A percentile compares a stretch with the other conserved stretches of the same genome.
phyloP scores from a whole-genome alignment of 2,888 invertebrate species.

The Esperia sulphurella region DNA sequence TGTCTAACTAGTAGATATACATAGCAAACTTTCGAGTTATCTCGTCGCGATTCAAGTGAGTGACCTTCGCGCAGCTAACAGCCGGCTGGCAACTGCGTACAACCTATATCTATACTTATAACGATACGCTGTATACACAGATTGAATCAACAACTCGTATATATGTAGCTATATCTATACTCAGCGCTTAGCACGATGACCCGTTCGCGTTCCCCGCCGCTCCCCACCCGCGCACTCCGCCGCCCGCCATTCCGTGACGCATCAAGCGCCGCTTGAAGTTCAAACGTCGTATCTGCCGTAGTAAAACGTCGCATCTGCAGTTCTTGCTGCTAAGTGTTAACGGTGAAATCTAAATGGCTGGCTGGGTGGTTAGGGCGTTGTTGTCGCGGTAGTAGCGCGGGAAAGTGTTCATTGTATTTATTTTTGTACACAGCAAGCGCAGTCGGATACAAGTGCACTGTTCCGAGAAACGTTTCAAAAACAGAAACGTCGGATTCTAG shows the following conservation, averaged over 20 bases:
- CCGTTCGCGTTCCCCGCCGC: conserved; percentile 43
- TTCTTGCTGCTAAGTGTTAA: background rate
- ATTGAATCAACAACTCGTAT: conserved; percentile 48
- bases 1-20: conserved; percentile 2
- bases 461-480: conserved; percentile 58
- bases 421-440: conserved; percentile 50
- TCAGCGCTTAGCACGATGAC: conserved; percentile 65
- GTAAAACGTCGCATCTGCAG: conserved; percentile 40
- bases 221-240: conserved; percentile 21
- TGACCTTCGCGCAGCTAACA: conserved; percentile 63
- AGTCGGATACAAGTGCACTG: conserved; percentile 60
- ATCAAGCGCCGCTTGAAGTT: conserved; percentile 30
- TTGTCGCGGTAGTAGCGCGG: conserved; percentile 27
- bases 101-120: conserved; percentile 43
- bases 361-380: conserved; percentile 32
- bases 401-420: conserved; percentile 70
- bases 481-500: conserved; percentile 27
- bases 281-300: conserved; percentile 37
- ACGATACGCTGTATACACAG: conserved; percentile 31
- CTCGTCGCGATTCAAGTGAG: conserved; percentile 35
- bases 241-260: conserved; percentile 60
- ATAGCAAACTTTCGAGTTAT: conserved; percentile 10
- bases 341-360: background rate
- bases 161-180: conserved; percentile 34
- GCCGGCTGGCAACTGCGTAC: conserved; percentile 68